Base-by-base conservation (phyloP, 2,113 vertebrate species). In the Acinonyx jubatus region DNA sequence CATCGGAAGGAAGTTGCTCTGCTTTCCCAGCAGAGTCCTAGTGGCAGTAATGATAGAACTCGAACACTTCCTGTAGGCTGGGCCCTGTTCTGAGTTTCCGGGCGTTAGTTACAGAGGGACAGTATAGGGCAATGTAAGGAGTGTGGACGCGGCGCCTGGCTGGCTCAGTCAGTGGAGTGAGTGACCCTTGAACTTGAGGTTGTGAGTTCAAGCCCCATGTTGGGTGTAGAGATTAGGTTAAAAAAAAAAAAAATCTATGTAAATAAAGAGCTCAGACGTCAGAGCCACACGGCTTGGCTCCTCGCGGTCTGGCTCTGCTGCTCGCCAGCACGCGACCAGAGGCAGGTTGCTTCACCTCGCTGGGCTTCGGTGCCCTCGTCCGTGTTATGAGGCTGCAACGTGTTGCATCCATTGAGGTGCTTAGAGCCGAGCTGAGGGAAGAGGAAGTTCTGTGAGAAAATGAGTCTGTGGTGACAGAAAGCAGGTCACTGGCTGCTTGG, bases 11-110 rank as follows among this genome's bases (percentile, higher is more conserved):
- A 8, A 21, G 68, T 16, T 18, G 21, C 31, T 19, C 41, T 65
- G n/a, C 66, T 27, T 68, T 73, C n/a, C 68, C 23, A 27, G 52
- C 31, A 33, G 45, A 31, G 41, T 73, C 18, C 0, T 13, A 7
- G 9, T 19, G n/a, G 31, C 25, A 2, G 57, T 61, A 29, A 27
- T 29, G 65, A 19, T 7, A 7, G 16, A 1, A 18, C 6, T 1
- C 27, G 33, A 41, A 31, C 27, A 9, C 23, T 45, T 2, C 0
- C 84, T 15, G 0, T 0, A 5, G 66, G 7, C 50, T 2, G 11
- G 15, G 48, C 61, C 33, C 23, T 10, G 23, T 55, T 73, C 45
- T 27, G 18, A 27, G 16, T 25, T 41, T n/a, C 78, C 23, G 9
- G 33, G 7, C 61, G 6, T n/a, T 25, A 5, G 18, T n/a, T 25